These are phyloP conservation scores for Dissostichus mawsoni DNA, from an alignment of 2,113 vertebrate species.

Conservation along the genomic window DNA sequence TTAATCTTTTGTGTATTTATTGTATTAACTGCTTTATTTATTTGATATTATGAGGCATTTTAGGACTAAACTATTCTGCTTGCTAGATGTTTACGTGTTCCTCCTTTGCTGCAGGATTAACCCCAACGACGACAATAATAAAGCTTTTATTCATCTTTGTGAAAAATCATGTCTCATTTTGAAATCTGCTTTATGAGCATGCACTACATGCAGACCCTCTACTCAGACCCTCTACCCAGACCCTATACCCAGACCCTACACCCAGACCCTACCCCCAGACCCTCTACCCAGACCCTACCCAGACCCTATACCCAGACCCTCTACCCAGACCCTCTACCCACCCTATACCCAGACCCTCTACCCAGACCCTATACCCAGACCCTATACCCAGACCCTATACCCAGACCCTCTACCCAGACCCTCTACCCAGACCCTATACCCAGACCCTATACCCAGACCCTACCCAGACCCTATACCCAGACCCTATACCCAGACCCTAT, in stretches of 20 bases:
- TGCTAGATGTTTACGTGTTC: slow-evolving; percentile 60
- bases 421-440: too few relatives aligned
- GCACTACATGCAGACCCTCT: too few relatives aligned
- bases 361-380: not conserved
- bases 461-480: too few relatives aligned
- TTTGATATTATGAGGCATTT: slow-evolving; percentile 75
- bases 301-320: not conserved
- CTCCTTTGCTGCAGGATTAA: slow-evolving; percentile 79
- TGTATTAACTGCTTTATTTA: slow-evolving; percentile 89
- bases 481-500: not conserved
- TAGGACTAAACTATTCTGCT: slow-evolving; percentile 42
- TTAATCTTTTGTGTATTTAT: slow-evolving; percentile 89
- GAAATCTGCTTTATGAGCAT: not conserved
- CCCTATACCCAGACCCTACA: too few relatives aligned
- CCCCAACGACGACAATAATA: slow-evolving; percentile 80
- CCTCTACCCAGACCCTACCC: too few relatives aligned
- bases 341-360: too few relatives aligned
- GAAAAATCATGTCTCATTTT: not conserved
- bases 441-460: not conserved
- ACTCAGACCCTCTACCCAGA: not conserved
- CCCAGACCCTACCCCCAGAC: not conserved
- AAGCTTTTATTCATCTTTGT: slow-evolving; percentile 33
- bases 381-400: too few relatives aligned
- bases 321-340: too few relatives aligned
- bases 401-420: too few relatives aligned